A percentile compares a stretch with the other conserved stretches of the same genome.
These are phyloP conservation scores for Chydorus sphaericus DNA, from an alignment of 2,888 invertebrate genomes.

Conservation along the genomic window DNA sequence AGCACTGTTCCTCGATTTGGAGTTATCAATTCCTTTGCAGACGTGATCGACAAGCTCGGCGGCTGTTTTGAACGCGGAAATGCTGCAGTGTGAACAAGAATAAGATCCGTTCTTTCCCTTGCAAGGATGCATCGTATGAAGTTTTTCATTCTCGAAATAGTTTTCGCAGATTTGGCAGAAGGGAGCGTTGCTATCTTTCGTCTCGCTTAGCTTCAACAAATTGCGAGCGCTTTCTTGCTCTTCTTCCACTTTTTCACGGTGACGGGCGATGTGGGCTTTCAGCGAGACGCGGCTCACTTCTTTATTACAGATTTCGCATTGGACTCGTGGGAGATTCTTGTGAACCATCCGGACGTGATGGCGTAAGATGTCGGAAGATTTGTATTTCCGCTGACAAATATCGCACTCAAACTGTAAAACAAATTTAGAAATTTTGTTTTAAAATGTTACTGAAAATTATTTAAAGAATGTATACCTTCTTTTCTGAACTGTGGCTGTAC, in stretches of 20 bases:
- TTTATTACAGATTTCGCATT: slow-evolving; percentile 5
- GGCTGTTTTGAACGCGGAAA: not conserved
- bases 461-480: not conserved
- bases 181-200: not conserved
- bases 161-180: slow-evolving; percentile 2
- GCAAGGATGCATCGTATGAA: slow-evolving; percentile 1
- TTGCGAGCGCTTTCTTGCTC: slow-evolving; percentile 5
- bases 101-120: not conserved
- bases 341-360: slow-evolving; percentile 5
- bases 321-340: not conserved
- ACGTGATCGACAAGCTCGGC: not conserved
- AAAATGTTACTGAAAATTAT: not conserved
- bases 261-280: slow-evolving; percentile 3
- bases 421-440: not conserved
- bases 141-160: slow-evolving; percentile 4
- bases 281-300: slow-evolving; percentile 11
- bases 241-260: slow-evolving; percentile 5
- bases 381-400: slow-evolving; percentile 4
- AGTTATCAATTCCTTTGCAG: not conserved
- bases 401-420: not conserved
- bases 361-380: slow-evolving; percentile 6
- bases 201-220: not conserved
- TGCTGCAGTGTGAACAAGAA: not conserved
- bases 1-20: not conserved
- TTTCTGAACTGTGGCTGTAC: slow-evolving; percentile 6